Conservation (phyloP, 2,888 invertebrate genomes). For the Temnothorax ravouxi region DNA sequence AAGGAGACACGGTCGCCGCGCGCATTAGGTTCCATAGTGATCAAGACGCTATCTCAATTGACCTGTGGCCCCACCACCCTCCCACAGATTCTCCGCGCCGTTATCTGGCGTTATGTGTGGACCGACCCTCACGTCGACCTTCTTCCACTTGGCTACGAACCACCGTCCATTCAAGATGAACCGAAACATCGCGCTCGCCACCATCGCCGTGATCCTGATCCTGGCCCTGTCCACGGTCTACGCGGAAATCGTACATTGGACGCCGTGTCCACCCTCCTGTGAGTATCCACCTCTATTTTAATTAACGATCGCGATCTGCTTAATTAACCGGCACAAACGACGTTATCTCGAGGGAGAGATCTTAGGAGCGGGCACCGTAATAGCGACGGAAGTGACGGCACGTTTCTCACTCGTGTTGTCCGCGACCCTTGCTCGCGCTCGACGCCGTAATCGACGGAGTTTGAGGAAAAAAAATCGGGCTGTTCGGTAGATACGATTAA, state of each 20-base stretch:
- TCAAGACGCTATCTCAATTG: slow-evolving; percentile 80
- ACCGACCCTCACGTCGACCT: slow-evolving; percentile 70
- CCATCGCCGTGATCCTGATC: slow-evolving; percentile 66
- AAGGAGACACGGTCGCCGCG: slow-evolving; percentile 32
- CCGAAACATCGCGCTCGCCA: slow-evolving; percentile 67
- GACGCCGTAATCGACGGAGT: not conserved
- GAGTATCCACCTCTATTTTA: slow-evolving; percentile 61
- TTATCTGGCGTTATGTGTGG: slow-evolving; percentile 70
- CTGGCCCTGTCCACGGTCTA: slow-evolving; percentile 67
- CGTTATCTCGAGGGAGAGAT: not conserved
- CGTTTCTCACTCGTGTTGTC: slow-evolving; percentile 3
- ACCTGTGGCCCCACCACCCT: slow-evolving; percentile 81
- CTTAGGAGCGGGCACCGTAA: not conserved
- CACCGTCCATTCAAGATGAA: slow-evolving; percentile 77
- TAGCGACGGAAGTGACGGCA: not conserved
- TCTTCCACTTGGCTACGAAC: slow-evolving; percentile 79
- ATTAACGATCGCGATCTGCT: not conserved
- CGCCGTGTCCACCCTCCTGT: slow-evolving; percentile 74
- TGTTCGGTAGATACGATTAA: not conserved
- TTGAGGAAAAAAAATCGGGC: not conserved
- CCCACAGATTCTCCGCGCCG: slow-evolving; percentile 46
- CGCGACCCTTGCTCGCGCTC: not conserved
- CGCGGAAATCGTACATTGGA: slow-evolving; percentile 76
- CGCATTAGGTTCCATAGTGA: slow-evolving; percentile 59
- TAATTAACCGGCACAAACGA: slow-evolving; percentile 9